Base-by-base conservation (phyloP, 2,113 vertebrate species). In the Sylvietta virens region DNA sequence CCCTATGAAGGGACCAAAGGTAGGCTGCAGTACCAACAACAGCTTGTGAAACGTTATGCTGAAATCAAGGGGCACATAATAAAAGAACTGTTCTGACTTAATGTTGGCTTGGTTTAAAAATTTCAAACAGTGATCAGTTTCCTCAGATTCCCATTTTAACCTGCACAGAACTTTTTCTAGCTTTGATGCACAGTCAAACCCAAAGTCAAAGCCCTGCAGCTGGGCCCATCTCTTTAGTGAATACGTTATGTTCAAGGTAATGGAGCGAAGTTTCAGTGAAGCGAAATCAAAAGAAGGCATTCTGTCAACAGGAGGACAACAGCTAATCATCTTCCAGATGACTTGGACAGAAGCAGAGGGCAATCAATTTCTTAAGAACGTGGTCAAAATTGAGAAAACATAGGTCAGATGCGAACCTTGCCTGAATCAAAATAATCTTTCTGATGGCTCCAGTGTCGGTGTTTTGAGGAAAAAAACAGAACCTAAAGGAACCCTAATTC, bases 361-460 rank as follows among this genome's bases (percentile, higher is more conserved):
- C n/a, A 42, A 13, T 14, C n/a, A 6, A 17, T 56, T 88, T 58
- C 79, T 72, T 42, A 48, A 90, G 13, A 44, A 47, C 2, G 1
- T 7, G 12, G 42, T 56, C 67, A 90, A 70, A 93, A 67, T 0
- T 13, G 15, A 80, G 61, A 73, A 78, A 62, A 77, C 23, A 37
- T 0, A 44, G 26, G 47, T 21, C 4, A 6, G 44, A 47, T 30
- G 35, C 40, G n/a, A 94, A 88, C 50, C 70, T 20, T 6, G 57
- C 28, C n/a, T 60, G 67, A 90, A 53, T 40, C 35, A 70, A 94
- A 93, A 74, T 5, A 5, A 78, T 57, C 45, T 33, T 79, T 65
- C 53, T 39, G 48, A 67, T 44, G 13, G 74, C 10, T 65, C 28
- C 26, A 53, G 6, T 5, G 27, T 44, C 0, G 0, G 17, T 8